These are phyloP conservation scores for Nasalis larvatus DNA, from an alignment of 2,113 vertebrate species.

Conservation along the genomic window DNA sequence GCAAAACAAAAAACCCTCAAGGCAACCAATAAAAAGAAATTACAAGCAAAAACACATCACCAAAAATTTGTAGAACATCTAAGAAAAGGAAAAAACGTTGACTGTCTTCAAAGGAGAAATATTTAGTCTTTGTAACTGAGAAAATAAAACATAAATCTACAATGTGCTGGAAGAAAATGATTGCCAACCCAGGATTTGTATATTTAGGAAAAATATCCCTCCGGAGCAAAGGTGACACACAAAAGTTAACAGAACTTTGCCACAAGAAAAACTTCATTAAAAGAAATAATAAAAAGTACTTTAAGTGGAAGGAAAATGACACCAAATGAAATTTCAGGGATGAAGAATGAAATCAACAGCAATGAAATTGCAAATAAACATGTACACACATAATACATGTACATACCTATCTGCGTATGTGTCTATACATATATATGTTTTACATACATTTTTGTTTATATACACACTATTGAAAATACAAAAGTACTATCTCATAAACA, in stretches of 20 bases:
- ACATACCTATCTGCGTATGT: background rate
- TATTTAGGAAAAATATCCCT: background rate
- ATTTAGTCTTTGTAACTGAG: background rate
- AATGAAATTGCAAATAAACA: background rate
- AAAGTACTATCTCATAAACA: background rate
- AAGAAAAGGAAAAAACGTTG: background rate
- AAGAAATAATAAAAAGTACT: background rate
- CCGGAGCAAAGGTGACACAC: background rate
- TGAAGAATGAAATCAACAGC: background rate
- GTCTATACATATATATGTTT: background rate
- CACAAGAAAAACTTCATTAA: background rate
- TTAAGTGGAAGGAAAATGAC: background rate
- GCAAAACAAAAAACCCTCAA: background rate
- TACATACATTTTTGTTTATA: background rate
- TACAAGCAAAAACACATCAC: background rate
- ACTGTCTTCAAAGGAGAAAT: background rate
- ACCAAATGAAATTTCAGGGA: background rate
- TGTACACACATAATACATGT: background rate
- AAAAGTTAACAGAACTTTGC: background rate
- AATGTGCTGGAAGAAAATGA: background rate
- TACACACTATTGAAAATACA: background rate
- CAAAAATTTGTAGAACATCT: background rate
- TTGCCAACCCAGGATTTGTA: background rate
- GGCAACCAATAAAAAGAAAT: background rate
- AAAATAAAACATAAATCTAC: background rate